Conservation (phyloP, 2,113 vertebrate genomes). For the Mus musculus region GRCm39 chr17:52847001-52847500, state of each 20-base stretch:
- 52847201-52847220: not conserved
- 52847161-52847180: not conserved
- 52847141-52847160: not conserved
- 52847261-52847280: not conserved
- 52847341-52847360: not conserved
- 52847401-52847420: not conserved
- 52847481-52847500: not conserved
- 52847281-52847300: no score
- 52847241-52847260: not conserved
- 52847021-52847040: not conserved
- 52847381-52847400: not conserved
- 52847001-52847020: not conserved
- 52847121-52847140: not conserved
- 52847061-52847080: not conserved
- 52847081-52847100: no score
- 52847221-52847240: not conserved
- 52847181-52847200: not conserved
- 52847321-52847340: not conserved
- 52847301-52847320: not conserved
- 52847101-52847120: not conserved
- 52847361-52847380: no score
- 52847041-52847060: not conserved
- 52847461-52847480: not conserved
- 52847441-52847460: not conserved
- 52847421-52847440: not conserved